Conservation (phyloP, 30 jellyfish, hydroid and myxozoan species). For the Euphysa ruthae region DNA sequence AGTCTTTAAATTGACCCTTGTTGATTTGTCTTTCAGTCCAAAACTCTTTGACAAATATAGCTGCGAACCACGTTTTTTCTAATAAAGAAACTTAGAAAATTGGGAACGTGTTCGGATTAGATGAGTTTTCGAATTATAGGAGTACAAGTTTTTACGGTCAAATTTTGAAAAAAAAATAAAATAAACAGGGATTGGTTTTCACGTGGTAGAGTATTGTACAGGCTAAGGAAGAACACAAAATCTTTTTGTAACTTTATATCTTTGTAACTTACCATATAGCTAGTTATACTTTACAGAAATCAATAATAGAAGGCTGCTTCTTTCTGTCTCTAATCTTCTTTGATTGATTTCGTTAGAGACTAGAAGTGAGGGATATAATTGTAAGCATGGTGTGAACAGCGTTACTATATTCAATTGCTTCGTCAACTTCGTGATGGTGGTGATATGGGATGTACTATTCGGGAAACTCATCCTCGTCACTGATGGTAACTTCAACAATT, state of each 20-base stretch:
- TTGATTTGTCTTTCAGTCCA: no score
- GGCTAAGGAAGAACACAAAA: neutral
- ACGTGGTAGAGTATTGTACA: neutral
- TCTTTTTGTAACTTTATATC: neutral
- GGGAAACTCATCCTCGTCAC: slow-evolving; percentile 42
- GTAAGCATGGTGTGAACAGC: slow-evolving; percentile 23
- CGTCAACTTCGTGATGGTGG: slow-evolving; percentile 30
- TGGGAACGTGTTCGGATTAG: neutral
- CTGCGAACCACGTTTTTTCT: no score
- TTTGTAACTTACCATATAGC: neutral
- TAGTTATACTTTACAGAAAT: neutral
- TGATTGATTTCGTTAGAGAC: slow-evolving; percentile 27
- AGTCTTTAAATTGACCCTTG: no score
- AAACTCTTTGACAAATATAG: no score
- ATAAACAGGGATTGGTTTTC: neutral
- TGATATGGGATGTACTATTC: slow-evolving; percentile 3
- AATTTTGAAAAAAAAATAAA: neutral
- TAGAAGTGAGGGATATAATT: slow-evolving; percentile 26
- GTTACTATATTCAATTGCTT: slow-evolving; percentile 11
- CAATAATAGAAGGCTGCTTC: slow-evolving; percentile 13
- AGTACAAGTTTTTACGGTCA: neutral
- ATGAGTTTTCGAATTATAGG: neutral
- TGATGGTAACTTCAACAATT: slow-evolving; percentile 36
- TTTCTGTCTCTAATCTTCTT: slow-evolving; percentile 34
- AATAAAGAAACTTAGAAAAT: no score